Base-by-base conservation (phyloP, 2,888 invertebrate genomes). In the Drosophila falleni region DNA sequence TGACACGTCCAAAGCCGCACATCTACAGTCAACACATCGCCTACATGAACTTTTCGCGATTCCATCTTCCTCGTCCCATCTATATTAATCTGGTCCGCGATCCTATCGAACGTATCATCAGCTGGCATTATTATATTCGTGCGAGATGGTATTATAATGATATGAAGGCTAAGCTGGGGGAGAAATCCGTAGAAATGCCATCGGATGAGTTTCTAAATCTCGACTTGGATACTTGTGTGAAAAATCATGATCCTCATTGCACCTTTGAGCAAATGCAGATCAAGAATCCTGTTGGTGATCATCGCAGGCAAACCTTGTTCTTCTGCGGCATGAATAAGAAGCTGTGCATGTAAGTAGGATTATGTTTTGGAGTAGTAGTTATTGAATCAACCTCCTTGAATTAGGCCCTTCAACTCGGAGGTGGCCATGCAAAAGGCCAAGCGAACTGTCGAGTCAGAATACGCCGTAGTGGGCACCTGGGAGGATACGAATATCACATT, bases 81-180 rank as follows among this genome's bases (percentile, higher is more conserved):
- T 98, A 97, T 92, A 96, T 98, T 79, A 98, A 98, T 93, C 93
- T 98, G 78, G 97, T 98, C 1, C 94, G 98, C 13, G 97, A 98
- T 93, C 98, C 98, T 0, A 95, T 98, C 35, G 98, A 98, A 92
- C 94, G 98, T 29, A 96, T 97, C 6, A 97, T 97, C 86, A 97
- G 97, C 6, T 97, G 97, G 97, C 97, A 97, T 91, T 97, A 97
- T 92, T 97, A 97, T 92, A 95, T 97, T 3, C 93, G 97, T 47
- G 97, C 97, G 0, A 96, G 96, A 1, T 97, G 97, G 97, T 97
- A 97, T 93, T 97, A 97, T 89, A 96, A 96, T 9, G 91, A 91
- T 33, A 81, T 92, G 85, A 71, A 88, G 49, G 73, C 60, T 8
- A 92, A 13, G 96, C 96, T 93, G 95, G 97, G n/a, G 94, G 95